Percentiles rank a stretch among this genome's conserved stretches.
phyloP scores from a whole-genome alignment of 2,113 vertebrate genomes.

The Rana temporaria region DNA sequence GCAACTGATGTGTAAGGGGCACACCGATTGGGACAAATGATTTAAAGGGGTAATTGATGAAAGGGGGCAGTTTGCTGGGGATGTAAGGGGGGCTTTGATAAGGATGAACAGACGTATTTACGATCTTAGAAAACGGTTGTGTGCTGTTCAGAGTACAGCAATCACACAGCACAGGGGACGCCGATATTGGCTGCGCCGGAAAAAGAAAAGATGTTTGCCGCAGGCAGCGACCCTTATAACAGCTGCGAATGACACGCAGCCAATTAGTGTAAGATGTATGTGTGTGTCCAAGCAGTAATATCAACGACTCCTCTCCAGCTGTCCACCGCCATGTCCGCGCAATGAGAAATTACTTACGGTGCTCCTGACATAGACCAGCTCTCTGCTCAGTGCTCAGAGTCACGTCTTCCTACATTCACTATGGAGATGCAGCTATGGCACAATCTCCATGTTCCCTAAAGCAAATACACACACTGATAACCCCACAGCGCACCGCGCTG shows the following conservation, averaged over 20 bases:
- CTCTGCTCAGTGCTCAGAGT: slow-evolving; percentile 5
- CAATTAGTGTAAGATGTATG: not conserved
- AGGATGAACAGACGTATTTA: too few relatives aligned
- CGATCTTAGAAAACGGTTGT: too few relatives aligned
- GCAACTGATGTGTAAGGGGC: too few relatives aligned
- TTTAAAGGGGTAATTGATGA: too few relatives aligned
- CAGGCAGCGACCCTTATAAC: too few relatives aligned
- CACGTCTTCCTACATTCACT: slow-evolving; percentile 34
- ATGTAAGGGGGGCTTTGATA: too few relatives aligned
- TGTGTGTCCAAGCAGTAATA: slow-evolving; percentile 14
- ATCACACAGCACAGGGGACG: too few relatives aligned
- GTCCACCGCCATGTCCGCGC: not conserved
- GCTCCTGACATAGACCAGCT: slow-evolving; percentile 6
- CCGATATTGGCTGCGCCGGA: too few relatives aligned
- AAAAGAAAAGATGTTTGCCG: too few relatives aligned
- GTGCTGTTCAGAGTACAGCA: too few relatives aligned
- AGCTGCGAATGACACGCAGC: not conserved
- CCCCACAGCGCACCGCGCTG: slow-evolving; percentile 1
- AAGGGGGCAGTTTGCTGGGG: too few relatives aligned
- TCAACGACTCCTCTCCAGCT: not conserved
- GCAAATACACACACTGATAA: slow-evolving; percentile 45
- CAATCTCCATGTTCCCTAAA: slow-evolving; percentile 11
- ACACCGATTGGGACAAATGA: too few relatives aligned
- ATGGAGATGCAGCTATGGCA: slow-evolving; percentile 41
- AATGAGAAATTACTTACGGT: not conserved